phyloP scores from a whole-genome alignment of 1,140 invertebrate genomes.

The Hermetia illucens region DNA sequence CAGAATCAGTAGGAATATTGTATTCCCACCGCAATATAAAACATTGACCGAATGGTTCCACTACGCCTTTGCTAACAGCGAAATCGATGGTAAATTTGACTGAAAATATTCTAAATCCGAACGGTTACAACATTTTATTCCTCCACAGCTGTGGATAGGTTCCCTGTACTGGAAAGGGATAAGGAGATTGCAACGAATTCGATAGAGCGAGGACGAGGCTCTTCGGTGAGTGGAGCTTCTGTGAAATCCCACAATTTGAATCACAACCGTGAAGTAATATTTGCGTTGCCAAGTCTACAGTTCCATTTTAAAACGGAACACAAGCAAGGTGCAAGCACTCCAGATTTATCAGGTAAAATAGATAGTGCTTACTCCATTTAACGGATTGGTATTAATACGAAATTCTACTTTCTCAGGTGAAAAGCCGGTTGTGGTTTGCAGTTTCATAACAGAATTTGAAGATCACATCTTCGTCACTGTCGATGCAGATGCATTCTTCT shows the following conservation, averaged over 20 bases:
- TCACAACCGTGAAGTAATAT: conserved; percentile 88
- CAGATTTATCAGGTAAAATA: conserved; percentile 48
- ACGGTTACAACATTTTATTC: conserved; percentile 1
- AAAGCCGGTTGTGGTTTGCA: conserved; percentile 85
- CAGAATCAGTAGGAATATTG: conserved; percentile 74
- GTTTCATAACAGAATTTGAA: conserved; percentile 96
- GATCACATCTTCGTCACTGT: conserved; percentile 97
- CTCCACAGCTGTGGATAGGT: conserved; percentile 66
- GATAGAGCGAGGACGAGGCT: conserved; percentile 30
- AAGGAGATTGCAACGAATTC: conserved; percentile 33
- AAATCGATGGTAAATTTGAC: conserved; percentile 67
- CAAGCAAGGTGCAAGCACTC: conserved; percentile 54
- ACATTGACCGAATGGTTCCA: conserved; percentile 92
- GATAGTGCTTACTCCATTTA: not conserved
- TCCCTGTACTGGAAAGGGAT: conserved; percentile 70
- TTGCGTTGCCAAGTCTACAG: conserved; percentile 83
- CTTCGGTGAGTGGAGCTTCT: conserved; percentile 18
- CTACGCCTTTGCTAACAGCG: conserved; percentile 86
- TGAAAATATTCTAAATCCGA: not conserved
- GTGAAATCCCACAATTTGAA: conserved; percentile 62
- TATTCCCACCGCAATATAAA: conserved; percentile 91
- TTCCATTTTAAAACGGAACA: conserved; percentile 89
- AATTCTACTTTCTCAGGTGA: conserved; percentile 39
- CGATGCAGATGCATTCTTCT: conserved; percentile 95
- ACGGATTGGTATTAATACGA: too few species aligned